Percentiles rank a stretch among this genome's conserved stretches.
phyloP scores from a whole-genome alignment of 2,113 vertebrate species.

The Protobothrops mucrosquamatus region DNA sequence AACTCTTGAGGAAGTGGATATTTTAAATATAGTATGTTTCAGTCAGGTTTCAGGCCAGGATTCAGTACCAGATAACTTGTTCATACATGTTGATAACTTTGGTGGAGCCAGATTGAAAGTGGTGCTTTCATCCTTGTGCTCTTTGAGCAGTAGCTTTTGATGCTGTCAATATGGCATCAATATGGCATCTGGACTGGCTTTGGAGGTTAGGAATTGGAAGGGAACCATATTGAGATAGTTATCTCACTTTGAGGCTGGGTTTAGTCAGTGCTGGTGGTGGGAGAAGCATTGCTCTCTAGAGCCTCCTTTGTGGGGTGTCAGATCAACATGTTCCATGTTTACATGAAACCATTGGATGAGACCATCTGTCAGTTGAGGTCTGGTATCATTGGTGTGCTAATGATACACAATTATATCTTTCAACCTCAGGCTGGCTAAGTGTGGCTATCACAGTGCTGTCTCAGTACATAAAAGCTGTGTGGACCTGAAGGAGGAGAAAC shows the following conservation, averaged over 20 bases:
- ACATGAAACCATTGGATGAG: not conserved
- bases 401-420: not conserved
- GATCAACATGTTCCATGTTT: not conserved
- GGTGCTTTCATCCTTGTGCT: not conserved
- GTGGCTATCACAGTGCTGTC: not conserved
- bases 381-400: not conserved
- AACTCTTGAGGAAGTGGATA: not conserved
- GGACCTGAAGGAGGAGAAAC: not conserved
- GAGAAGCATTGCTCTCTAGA: not conserved
- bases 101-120: not conserved
- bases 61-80: not conserved
- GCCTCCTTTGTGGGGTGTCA: not conserved
- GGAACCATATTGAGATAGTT: not conserved
- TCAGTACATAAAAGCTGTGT: not conserved
- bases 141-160: not conserved
- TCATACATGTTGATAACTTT: not conserved
- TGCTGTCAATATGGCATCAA: not conserved
- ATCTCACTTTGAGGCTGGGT: not conserved
- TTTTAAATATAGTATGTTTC: not conserved
- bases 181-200: not conserved
- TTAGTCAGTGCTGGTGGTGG: not conserved
- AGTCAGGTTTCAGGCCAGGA: not conserved
- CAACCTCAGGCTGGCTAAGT: not conserved
- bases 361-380: not conserved
- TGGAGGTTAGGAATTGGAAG: not conserved